Conservation (phyloP, 2,797 vertebrate species). For the Rhinoraja longicauda region DNA sequence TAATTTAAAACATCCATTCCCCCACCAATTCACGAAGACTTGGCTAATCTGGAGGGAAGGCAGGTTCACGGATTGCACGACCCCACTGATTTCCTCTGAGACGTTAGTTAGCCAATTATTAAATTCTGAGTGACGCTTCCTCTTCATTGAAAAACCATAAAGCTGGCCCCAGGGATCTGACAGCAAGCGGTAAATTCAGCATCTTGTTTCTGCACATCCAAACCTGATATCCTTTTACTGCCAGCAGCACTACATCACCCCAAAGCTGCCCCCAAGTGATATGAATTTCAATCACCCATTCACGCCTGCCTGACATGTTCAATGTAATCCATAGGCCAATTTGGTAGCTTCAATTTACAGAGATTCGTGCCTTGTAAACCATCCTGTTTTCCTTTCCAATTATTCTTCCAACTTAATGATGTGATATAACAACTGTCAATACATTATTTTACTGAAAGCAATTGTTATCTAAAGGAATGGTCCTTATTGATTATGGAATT, state of each 20-base stretch:
- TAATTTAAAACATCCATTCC: neutral
- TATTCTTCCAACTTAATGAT: neutral
- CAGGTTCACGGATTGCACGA: neutral
- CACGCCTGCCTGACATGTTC: slow-evolving; percentile 11
- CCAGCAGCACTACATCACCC: neutral
- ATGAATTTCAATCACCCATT: slow-evolving; percentile 1
- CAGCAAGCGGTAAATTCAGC: neutral
- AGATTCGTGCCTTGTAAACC: neutral
- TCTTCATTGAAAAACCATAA: neutral
- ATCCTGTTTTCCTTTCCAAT: neutral
- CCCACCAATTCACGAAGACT: neutral
- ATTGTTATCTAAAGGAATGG: neutral
- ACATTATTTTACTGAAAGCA: neutral
- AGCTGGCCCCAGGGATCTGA: neutral
- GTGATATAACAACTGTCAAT: neutral
- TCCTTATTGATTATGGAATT: neutral
- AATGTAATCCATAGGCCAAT: slow-evolving; percentile 1
- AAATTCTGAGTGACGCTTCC: neutral
- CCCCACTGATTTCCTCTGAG: slow-evolving; percentile 5
- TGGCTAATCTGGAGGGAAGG: neutral
- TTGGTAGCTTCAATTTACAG: neutral
- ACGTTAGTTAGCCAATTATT: neutral
- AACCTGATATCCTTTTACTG: neutral
- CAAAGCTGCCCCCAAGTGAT: neutral
- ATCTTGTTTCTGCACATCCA: neutral